Evolutionary conservation across 2,113 vertebrate species (phyloP), one percentile per base, ranked within the genome.

Genomic region (Anhinga rufa): DNA sequence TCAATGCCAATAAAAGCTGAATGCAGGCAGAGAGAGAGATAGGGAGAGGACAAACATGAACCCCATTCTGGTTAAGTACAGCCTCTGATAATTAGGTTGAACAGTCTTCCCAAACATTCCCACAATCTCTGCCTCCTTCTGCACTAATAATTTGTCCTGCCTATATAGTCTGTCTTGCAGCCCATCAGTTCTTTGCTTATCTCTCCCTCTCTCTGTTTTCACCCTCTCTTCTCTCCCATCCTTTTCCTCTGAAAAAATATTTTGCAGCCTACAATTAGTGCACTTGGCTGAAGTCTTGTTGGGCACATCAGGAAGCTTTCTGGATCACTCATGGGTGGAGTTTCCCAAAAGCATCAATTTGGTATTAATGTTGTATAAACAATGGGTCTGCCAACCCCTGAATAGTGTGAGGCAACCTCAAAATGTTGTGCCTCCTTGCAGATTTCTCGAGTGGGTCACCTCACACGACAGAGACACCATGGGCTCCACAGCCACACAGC

Each of bases 261-360:
- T 93, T 91, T 95, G 70, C 78, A 87, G 38, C 54, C 52, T 60
- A 69, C 61, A 42, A 24, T 90, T 85, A 88, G 16, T n/a, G 38
- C 54, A 51, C 42, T 95, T 95, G 66, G 89, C 86, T 95, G 75
- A 89, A 85, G 46, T 62, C 49, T 91, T 69, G 46, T 60, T 82
- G 54, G 82, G 86, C 75, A 95, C 51, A 95, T 76, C 86, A 96
- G 95, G 95, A 97, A 97, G 85, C 62, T 80, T 93, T 95, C 94
- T 88, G 60, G 62, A 88, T 89, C 14, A 1, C 64, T 92, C 36
- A 34, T 40, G 84, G 89, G 86, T 95, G 92, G 92, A 91, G 96
- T 95, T 97, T 97, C 94, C 95, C 89, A 88, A 93, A 93, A 95
- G 22, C 81, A 80, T 95, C 78, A 80, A 29, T 92, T 91, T 70